These are phyloP conservation scores for Apodemus speciosus DNA, from an alignment of 2,113 vertebrate genomes.

Conservation along the genomic window DNA sequence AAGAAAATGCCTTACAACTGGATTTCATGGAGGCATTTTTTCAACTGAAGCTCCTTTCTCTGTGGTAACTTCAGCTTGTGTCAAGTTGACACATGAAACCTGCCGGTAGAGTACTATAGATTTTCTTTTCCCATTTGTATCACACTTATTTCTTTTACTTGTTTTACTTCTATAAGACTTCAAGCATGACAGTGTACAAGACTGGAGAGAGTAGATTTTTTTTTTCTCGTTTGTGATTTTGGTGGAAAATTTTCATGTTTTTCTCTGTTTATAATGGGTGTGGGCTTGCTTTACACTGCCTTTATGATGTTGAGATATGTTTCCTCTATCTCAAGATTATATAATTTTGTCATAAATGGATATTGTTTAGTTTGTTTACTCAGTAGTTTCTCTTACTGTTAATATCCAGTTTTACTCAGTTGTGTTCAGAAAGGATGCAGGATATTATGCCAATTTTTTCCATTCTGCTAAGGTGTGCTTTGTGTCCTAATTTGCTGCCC, in stretches of 20 bases:
- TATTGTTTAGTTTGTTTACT: not conserved
- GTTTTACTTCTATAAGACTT: not conserved
- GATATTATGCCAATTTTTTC: not conserved
- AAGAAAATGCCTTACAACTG: too few relatives aligned
- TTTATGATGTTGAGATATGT: not conserved
- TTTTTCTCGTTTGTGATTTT: not conserved
- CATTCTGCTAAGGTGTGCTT: not conserved
- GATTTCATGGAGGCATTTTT: too few relatives aligned
- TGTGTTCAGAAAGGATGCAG: not conserved
- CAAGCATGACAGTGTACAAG: not conserved
- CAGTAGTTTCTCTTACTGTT: not conserved
- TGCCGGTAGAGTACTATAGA: not conserved
- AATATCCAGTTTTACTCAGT: not conserved
- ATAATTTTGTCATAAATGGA: not conserved
- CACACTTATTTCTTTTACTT: not conserved
- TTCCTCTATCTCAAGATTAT: not conserved
- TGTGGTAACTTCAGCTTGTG: too few relatives aligned
- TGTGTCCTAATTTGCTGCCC: not conserved
- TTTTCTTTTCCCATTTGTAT: not conserved
- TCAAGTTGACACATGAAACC: too few relatives aligned
- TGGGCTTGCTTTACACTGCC: not conserved
- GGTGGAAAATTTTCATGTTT: not conserved
- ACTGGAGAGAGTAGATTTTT: too few relatives aligned
- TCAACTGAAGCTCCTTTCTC: too few relatives aligned
- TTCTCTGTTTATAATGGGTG: not conserved